Evolutionary conservation across 2,797 vertebrate genomes (phyloP).

Genomic region (Gymnothorax reevesii): DNA sequence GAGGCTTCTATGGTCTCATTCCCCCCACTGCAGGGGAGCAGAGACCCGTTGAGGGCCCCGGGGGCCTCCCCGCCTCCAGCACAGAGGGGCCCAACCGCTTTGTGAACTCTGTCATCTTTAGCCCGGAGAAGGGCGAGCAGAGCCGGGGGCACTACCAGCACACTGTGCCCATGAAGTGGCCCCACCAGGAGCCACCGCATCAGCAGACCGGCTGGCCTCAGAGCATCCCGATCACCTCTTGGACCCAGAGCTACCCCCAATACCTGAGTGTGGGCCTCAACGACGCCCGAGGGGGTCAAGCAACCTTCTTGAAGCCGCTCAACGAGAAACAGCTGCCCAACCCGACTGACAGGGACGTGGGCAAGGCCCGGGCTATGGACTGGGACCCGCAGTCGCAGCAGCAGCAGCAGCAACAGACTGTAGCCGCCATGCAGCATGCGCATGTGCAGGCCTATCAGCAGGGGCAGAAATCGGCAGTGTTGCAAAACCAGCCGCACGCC

Average conservation of each 20-base stretch:
- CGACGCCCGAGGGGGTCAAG: constrained; percentile 62
- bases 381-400: constrained; percentile 75
- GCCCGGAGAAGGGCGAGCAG: constrained; percentile 82
- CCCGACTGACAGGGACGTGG: constrained; percentile 61
- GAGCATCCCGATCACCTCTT: constrained; percentile 64
- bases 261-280: constrained; percentile 69
- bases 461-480: constrained; percentile 72
- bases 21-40: constrained; percentile 72
- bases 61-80: constrained; percentile 59
- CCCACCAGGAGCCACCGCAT: constrained; percentile 70
- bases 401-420: constrained; percentile 60
- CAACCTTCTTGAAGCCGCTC: constrained; percentile 63
- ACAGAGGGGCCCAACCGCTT: constrained; percentile 71
- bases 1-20: constrained; percentile 76
- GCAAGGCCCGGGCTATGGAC: constrained; percentile 60
- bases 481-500: constrained; percentile 75
- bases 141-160: constrained; percentile 84
- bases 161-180: constrained; percentile 87
- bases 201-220: constrained; percentile 76
- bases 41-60: constrained; percentile 67
- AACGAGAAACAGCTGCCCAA: constrained; percentile 70
- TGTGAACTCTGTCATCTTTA: constrained; percentile 85
- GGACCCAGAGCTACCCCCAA: constrained; percentile 78
- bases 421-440: constrained; percentile 15
- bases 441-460: constrained; percentile 69